Evolutionary conservation across 2,113 vertebrate species (phyloP).

Genomic region (Neotoma lepida): DNA sequence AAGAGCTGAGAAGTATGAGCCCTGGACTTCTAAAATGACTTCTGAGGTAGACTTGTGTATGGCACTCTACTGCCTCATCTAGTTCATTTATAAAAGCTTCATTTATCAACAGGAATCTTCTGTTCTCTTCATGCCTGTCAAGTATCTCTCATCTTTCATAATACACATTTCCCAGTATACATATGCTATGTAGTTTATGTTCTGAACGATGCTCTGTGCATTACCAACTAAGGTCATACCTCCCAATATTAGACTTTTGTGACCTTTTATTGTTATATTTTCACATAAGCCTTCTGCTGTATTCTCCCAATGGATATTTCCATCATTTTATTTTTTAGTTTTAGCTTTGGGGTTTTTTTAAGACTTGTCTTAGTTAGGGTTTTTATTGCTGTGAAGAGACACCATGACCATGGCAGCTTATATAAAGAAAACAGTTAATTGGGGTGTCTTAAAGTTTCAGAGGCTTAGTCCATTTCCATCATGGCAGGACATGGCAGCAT

Average conservation of each 20-base stretch:
- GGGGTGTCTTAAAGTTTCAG: not conserved
- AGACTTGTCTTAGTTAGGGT: not conserved
- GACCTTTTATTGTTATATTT: slow-evolving; percentile 7
- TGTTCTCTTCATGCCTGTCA: not conserved
- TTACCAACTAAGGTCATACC: not conserved
- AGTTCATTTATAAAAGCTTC: not conserved
- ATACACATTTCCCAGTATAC: not conserved
- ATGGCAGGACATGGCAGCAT: not conserved
- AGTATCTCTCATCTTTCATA: not conserved
- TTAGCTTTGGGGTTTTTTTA: not conserved
- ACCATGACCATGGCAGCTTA: not conserved
- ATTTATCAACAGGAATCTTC: not conserved
- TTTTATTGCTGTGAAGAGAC: not conserved
- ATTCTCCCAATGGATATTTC: not conserved
- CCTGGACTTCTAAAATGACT: not conserved
- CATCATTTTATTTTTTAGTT: not conserved
- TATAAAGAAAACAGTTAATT: not conserved
- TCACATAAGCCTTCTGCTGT: not conserved
- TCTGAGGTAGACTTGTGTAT: not conserved
- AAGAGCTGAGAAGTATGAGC: not conserved
- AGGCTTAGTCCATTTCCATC: not conserved
- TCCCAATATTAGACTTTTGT: not conserved
- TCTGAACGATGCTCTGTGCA: not conserved
- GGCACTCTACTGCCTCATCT: not conserved
- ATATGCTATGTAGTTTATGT: not conserved